A percentile compares a stretch with the other conserved stretches of the same genome.
phyloP scores from a whole-genome alignment of 2,797 vertebrate genomes.

The Lindbergichthys nudifrons region DNA sequence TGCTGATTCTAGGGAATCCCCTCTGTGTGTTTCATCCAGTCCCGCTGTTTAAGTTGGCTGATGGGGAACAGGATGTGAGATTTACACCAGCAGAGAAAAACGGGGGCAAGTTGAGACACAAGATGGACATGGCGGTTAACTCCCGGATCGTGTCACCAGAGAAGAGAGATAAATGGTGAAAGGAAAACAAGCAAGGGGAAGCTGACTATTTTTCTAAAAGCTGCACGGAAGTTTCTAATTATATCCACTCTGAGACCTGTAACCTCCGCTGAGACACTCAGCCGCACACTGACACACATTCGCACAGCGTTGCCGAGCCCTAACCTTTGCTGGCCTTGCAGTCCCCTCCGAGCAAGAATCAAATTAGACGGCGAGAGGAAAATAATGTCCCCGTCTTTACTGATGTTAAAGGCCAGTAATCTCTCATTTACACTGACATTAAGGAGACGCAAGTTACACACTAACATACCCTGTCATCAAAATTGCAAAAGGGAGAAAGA shows the following conservation, averaged over 20 bases:
- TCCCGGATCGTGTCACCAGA: conserved; percentile 66
- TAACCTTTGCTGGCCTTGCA: conserved; percentile 61
- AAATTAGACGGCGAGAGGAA: conserved; percentile 81
- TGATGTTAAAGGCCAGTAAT: conserved; percentile 82
- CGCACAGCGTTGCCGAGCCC: conserved; percentile 21
- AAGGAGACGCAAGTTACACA: conserved; percentile 77
- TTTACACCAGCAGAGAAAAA: conserved; percentile 65
- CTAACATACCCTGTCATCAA: conserved; percentile 83
- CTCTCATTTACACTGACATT: conserved; percentile 81
- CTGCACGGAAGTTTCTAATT: conserved; percentile 82
- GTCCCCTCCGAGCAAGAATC: conserved; percentile 82
- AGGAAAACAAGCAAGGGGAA: conserved; percentile 77
- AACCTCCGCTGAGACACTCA: conserved; percentile 67
- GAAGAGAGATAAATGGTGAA: conserved; percentile 73
- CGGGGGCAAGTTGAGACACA: conserved; percentile 70
- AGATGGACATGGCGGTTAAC: conserved; percentile 68
- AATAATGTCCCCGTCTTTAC: conserved; percentile 74
- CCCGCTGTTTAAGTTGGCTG: conserved; percentile 71
- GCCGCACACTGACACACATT: conserved; percentile 61
- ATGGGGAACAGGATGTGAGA: conserved; percentile 74
- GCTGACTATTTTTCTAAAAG: conserved; percentile 80
- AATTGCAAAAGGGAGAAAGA: conserved; percentile 65
- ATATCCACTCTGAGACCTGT: conserved; percentile 75
- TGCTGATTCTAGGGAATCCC: conserved; percentile 70
- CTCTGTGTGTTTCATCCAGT: conserved; percentile 54